A percentile compares a stretch with the other conserved stretches of the same genome.
Evolutionary conservation across 2,797 vertebrate species (phyloP).

Genomic region (Microctenopoma steveboyesi): DNA sequence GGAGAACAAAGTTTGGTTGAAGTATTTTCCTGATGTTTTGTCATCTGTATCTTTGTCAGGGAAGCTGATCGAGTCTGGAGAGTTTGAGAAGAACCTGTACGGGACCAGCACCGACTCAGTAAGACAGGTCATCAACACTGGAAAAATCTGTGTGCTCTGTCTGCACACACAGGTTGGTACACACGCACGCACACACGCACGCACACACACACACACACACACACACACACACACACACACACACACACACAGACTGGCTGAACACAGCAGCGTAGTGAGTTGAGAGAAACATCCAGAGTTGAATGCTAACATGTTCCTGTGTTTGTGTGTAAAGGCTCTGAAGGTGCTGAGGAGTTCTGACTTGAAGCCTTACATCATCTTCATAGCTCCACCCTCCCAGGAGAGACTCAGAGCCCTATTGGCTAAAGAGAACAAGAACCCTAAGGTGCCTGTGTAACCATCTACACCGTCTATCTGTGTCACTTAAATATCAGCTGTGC

Average conservation of each 20-base stretch:
- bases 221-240: background rate
- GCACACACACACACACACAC: background rate
- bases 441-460: slow-evolving; percentile 85
- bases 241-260: background rate
- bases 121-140: slow-evolving; percentile 96
- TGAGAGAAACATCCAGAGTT: background rate
- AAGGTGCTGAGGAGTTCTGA: slow-evolving; percentile 96
- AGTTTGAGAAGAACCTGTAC: slow-evolving; percentile 97
- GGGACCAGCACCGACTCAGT: slow-evolving; percentile 96
- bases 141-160: slow-evolving; percentile 96
- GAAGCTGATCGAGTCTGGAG: slow-evolving; percentile 96
- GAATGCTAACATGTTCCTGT: background rate
- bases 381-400: slow-evolving; percentile 96
- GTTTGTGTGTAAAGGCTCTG: slow-evolving; percentile 83
- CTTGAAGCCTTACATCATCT: slow-evolving; percentile 98
- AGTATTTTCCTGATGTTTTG: no score
- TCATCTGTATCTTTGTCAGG: slow-evolving; percentile 58
- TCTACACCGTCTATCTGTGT: slow-evolving; percentile 3
- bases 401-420: slow-evolving; percentile 93
- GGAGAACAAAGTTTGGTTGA: no score
- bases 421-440: slow-evolving; percentile 95
- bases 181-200: background rate
- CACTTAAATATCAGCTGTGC: background rate
- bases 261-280: background rate
- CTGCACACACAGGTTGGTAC: slow-evolving; percentile 92